A percentile compares a stretch with the other conserved stretches of the same genome.
phyloP scores from a whole-genome alignment of 1,140 invertebrate genomes.

The Magallana gigas region DNA sequence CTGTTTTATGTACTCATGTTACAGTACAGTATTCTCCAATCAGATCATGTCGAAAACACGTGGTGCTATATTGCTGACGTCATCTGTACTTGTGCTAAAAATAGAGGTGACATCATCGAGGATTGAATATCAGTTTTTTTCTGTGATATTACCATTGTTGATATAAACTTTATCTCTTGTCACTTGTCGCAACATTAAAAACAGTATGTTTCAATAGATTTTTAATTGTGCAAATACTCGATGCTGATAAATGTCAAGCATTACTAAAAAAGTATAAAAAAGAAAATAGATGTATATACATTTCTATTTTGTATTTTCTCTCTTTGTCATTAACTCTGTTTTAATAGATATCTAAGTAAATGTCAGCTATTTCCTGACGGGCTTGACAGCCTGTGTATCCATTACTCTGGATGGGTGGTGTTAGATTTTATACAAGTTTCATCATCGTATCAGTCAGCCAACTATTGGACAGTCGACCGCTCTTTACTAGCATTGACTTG shows the following conservation, averaged over 20 bases:
- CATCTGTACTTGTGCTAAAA: slow-evolving; percentile 9
- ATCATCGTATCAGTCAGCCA: too few relatives aligned
- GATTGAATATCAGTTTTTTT: slow-evolving; percentile 7
- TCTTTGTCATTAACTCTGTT: too few relatives aligned
- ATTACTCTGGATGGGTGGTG: too few relatives aligned
- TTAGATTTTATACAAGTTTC: too few relatives aligned
- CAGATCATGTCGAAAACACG: not conserved
- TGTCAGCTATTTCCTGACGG: too few relatives aligned
- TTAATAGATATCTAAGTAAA: too few relatives aligned
- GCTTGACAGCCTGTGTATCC: too few relatives aligned
- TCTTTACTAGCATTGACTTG: not conserved
- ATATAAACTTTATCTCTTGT: not conserved
- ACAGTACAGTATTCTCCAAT: not conserved
- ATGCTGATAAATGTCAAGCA: not conserved
- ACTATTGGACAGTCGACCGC: not conserved
- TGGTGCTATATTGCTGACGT: slow-evolving; percentile 37
- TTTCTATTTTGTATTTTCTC: too few relatives aligned
- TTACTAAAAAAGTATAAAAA: too few relatives aligned
- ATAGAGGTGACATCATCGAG: slow-evolving; percentile 8
- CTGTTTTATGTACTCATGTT: not conserved
- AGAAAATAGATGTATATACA: too few relatives aligned
- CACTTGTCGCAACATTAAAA: not conserved
- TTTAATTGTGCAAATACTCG: slow-evolving; percentile 9
- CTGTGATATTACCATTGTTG: slow-evolving; percentile 13
- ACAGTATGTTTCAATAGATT: not conserved